Conservation (phyloP, 2,113 vertebrate genomes). For the Hippotragus niger region DNA sequence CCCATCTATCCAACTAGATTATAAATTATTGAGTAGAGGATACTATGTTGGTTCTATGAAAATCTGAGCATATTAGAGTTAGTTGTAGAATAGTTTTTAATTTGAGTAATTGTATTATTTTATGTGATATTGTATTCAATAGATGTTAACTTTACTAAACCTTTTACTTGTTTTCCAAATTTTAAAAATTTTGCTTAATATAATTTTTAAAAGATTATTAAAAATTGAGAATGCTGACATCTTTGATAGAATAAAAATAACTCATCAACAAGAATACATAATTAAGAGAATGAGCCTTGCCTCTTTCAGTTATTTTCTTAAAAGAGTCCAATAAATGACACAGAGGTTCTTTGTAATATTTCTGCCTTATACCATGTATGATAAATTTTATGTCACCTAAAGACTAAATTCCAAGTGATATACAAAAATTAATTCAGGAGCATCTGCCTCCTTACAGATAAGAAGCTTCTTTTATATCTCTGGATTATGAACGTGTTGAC, state of each 20-base stretch:
- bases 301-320: slow-evolving; percentile 21
- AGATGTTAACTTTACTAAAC: not conserved
- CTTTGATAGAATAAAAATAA: slow-evolving; percentile 52
- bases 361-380: slow-evolving; percentile 22
- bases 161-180: not conserved
- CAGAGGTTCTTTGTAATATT: slow-evolving; percentile 46
- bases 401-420: slow-evolving; percentile 65
- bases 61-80: not conserved
- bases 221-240: not conserved
- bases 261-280: slow-evolving; percentile 17
- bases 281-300: not conserved
- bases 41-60: not conserved
- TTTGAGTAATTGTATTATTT: not conserved
- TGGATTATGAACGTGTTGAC: slow-evolving; percentile 51
- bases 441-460: slow-evolving; percentile 78
- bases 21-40: not conserved
- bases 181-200: not conserved
- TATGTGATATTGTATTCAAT: not conserved
- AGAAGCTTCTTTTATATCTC: slow-evolving; percentile 52
- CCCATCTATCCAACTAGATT: not conserved
- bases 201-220: not conserved
- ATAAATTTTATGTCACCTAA: slow-evolving; percentile 67
- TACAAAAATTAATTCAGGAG: slow-evolving; percentile 74
- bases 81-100: not conserved
- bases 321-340: slow-evolving; percentile 31